Evolutionary conservation across 1,140 invertebrate species (phyloP), one percentile per base, ranked within the genome.

Genomic region (Batillaria attramentaria): DNA sequence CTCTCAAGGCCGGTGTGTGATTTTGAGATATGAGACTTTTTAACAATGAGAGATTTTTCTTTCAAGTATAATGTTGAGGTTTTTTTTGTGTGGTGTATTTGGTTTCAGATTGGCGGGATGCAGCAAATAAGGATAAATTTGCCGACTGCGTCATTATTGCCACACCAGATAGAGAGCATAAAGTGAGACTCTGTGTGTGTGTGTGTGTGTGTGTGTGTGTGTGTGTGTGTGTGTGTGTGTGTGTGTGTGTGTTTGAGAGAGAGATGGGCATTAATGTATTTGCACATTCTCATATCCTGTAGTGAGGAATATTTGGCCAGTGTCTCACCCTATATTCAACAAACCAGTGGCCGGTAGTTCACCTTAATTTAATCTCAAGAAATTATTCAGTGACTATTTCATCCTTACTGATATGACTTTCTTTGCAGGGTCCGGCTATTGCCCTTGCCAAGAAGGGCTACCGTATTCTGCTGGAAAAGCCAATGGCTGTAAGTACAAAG

Each of bases 401-500:
- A 70, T 60, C 20, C n/a, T 62, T 68, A 18, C 35, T 20, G 20
- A 41, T 80, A 5, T 69, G 46, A 66, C 77, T 79, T 39, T 66
- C 74, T 72, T 81, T 83, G n/a, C 81, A 90, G 83, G 90, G 89
- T 20, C 91, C 92, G 39, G 89, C 91, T 3, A 70, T 92, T 69
- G 88, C 90, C n/a, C 90, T 92, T 85, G 91, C 92, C 2, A 89
- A 90, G 76, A 86, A 89, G 77, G 92, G 92, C 65, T 93, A 92
- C 79, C 84, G 92, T 76, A 91, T 93, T 74, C 80, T 92, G 8
- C 82, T 93, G 75, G 92, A 93, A 83, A 93, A 93, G 84, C 92
- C 92, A 31, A 92, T 93, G 91, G 90, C 92, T 33, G 89, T 90
- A 83, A 85, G 87, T 87, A 68, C 72, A 35, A 43, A n/a, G n/a